These are phyloP conservation scores for Limnephilus rhombicus DNA, from an alignment of 2,888 invertebrate species.

Conservation along the genomic window DNA sequence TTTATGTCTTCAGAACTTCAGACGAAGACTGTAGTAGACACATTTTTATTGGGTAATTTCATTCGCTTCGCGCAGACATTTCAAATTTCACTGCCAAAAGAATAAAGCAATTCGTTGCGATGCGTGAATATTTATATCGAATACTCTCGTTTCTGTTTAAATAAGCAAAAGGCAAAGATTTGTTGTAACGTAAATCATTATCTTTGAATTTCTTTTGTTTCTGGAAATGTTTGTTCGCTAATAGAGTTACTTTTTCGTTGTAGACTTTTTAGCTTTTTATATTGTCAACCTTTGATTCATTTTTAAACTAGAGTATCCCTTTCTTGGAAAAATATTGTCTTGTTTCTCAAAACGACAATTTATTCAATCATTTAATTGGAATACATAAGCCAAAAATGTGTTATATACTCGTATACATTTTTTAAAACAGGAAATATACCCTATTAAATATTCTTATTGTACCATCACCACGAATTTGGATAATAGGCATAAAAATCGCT, in stretches of 20 bases:
- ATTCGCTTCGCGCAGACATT: slow-evolving; percentile 4
- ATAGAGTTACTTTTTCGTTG: slow-evolving; percentile 35
- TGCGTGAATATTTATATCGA: slow-evolving; percentile 49
- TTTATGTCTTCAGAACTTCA: not conserved
- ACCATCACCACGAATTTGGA: too few relatives aligned
- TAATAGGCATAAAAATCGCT: too few relatives aligned
- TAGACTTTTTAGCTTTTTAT: slow-evolving; percentile 19
- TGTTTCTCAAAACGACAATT: not conserved
- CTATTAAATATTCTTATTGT: too few relatives aligned
- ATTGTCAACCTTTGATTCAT: not conserved
- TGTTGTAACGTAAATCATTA: slow-evolving; percentile 42
- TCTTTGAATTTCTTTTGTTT: slow-evolving; percentile 40
- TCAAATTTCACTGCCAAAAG: slow-evolving; percentile 32
- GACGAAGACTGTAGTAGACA: not conserved
- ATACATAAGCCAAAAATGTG: too few relatives aligned
- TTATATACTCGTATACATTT: too few relatives aligned
- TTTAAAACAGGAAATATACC: too few relatives aligned
- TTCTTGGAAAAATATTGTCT: not conserved
- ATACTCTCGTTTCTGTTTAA: slow-evolving; percentile 46
- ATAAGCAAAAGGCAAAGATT: slow-evolving; percentile 20
- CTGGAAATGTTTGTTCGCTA: slow-evolving; percentile 39
- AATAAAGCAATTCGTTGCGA: slow-evolving; percentile 26
- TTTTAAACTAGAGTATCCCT: not conserved
- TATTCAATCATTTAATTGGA: not conserved
- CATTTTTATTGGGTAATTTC: slow-evolving; percentile 36